Conservation (phyloP, 1,140 invertebrate genomes). For the Capitella teleta region DNA sequence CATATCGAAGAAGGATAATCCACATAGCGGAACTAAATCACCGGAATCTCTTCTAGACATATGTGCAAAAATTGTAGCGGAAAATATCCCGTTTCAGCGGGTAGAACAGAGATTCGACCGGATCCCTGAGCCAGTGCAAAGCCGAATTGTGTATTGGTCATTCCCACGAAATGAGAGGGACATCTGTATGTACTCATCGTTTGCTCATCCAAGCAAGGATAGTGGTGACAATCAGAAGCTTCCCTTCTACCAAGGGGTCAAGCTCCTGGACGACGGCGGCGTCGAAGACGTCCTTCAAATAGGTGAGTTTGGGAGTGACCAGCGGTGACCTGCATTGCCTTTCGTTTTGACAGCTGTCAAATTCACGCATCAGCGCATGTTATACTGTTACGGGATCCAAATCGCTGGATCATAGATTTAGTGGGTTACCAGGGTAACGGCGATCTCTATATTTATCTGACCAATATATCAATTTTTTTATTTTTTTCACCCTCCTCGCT, state of each 20-base stretch:
- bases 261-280: conserved; percentile 63
- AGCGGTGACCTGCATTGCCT: too few relatives aligned
- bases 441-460: too few relatives aligned
- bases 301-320: conserved; percentile 72
- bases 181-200: conserved; percentile 78
- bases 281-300: conserved; percentile 77
- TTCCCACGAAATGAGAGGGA: conserved; percentile 74
- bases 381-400: too few relatives aligned
- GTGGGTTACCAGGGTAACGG: too few relatives aligned
- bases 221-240: conserved; percentile 59
- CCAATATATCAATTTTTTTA: too few relatives aligned
- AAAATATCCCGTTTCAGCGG: conserved; percentile 70
- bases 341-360: too few relatives aligned
- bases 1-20: conserved; percentile 19
- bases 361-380: too few relatives aligned
- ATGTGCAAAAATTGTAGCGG: conserved; percentile 68
- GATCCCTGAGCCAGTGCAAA: conserved; percentile 76
- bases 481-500: too few relatives aligned
- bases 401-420: too few relatives aligned
- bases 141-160: conserved; percentile 75
- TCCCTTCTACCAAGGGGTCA: conserved; percentile 72
- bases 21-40: conserved; percentile 28
- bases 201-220: conserved; percentile 48
- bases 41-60: conserved; percentile 61
- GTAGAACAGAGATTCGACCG: conserved; percentile 75